Evolutionary conservation across 2,888 invertebrate genomes (phyloP).

Genomic region (Drosophila maculinotata): DNA sequence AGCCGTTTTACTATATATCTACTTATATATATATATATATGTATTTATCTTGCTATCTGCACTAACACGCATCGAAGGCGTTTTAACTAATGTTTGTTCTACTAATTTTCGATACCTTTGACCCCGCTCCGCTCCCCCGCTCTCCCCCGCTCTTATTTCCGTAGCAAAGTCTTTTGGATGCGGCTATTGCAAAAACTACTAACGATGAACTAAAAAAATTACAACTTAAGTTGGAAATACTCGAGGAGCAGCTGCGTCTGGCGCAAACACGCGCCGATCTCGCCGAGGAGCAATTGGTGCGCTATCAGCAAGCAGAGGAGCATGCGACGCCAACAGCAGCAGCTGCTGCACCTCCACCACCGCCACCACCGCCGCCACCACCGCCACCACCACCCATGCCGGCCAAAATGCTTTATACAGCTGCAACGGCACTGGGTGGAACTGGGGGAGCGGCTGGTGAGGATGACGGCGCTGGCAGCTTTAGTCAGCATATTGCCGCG

Average conservation of each 20-base stretch:
- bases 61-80: slow-evolving; percentile 53
- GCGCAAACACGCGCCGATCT: slow-evolving; percentile 86
- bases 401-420: slow-evolving; percentile 74
- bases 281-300: slow-evolving; percentile 85
- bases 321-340: slow-evolving; percentile 39
- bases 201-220: slow-evolving; percentile 86
- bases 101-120: slow-evolving; percentile 79
- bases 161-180: slow-evolving; percentile 86
- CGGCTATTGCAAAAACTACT: slow-evolving; percentile 86
- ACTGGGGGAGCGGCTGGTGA: slow-evolving; percentile 25
- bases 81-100: slow-evolving; percentile 63
- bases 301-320: slow-evolving; percentile 65
- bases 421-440: slow-evolving; percentile 19
- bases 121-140: slow-evolving; percentile 26
- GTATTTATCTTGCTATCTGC: too few relatives aligned
- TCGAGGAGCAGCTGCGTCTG: slow-evolving; percentile 86
- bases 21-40: slow-evolving; percentile 1
- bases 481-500: slow-evolving; percentile 73
- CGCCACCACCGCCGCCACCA: slow-evolving; percentile 80
- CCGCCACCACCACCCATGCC: slow-evolving; percentile 82
- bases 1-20: slow-evolving; percentile 5
- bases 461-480: slow-evolving; percentile 34
- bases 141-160: slow-evolving; percentile 60
- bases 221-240: slow-evolving; percentile 86
- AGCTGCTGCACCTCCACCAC: slow-evolving; percentile 69